Evolutionary conservation across 2,888 invertebrate species (phyloP).

Genomic region (Chydorus sphaericus): DNA sequence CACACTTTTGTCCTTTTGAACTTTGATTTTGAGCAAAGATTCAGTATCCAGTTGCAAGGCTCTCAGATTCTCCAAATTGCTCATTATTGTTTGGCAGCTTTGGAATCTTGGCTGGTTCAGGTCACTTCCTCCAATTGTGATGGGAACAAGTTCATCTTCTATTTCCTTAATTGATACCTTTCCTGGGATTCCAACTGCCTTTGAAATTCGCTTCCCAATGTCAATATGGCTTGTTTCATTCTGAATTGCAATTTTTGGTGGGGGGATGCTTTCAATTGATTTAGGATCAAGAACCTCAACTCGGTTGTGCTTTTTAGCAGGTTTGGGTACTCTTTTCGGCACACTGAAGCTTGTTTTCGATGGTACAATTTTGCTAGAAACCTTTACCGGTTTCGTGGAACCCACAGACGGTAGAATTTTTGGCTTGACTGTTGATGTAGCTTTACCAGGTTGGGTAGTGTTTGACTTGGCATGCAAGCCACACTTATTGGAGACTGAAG

Average conservation of each 20-base stretch:
- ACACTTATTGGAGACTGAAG: too few relatives aligned
- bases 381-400: too few relatives aligned
- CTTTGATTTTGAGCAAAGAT: background rate
- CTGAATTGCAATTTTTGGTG: background rate
- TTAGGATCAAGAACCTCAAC: background rate
- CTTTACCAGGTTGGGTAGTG: too few relatives aligned
- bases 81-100: background rate
- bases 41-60: background rate
- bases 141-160: background rate
- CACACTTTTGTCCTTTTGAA: background rate
- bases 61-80: background rate
- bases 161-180: background rate
- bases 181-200: background rate
- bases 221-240: background rate
- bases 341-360: too few relatives aligned
- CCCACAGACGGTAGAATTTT: too few relatives aligned
- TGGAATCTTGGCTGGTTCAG: background rate
- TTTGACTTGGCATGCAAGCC: too few relatives aligned
- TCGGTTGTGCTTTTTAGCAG: constrained; percentile 54
- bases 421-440: too few relatives aligned
- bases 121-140: background rate
- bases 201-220: background rate
- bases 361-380: too few relatives aligned
- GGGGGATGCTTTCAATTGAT: too few relatives aligned
- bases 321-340: constrained; percentile 72